Conservation (phyloP, 2,797 vertebrate genomes). For the Amphiprion clarkii region DNA sequence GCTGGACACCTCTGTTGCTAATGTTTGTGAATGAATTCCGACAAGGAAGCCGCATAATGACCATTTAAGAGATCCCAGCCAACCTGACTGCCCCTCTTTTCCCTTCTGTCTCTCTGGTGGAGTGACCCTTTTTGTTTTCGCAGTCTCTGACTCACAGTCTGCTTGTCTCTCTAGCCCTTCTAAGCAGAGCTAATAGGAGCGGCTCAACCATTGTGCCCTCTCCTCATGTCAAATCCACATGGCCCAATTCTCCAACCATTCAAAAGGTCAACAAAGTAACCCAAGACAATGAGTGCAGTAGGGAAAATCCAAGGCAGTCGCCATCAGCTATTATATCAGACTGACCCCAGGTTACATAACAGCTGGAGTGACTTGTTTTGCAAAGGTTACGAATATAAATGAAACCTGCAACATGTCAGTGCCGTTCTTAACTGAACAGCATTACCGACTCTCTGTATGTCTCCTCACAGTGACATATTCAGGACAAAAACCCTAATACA, state of each 20-base stretch:
- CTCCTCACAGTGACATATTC: constrained; percentile 37
- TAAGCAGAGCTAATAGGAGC: constrained; percentile 42
- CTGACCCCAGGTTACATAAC: constrained; percentile 65
- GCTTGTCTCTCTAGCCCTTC: constrained; percentile 36
- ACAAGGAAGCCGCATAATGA: constrained; percentile 16
- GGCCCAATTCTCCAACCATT: constrained; percentile 59
- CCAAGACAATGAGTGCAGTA: constrained; percentile 60
- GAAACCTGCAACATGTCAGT: constrained; percentile 31
- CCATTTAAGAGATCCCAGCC: constrained; percentile 33
- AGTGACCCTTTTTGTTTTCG: constrained; percentile 45
- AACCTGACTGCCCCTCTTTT: constrained; percentile 1
- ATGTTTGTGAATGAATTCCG: constrained; percentile 39
- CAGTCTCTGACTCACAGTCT: constrained; percentile 53
- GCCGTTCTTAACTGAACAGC: constrained; percentile 17
- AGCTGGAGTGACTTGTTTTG: constrained; percentile 59
- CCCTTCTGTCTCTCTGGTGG: constrained; percentile 1
- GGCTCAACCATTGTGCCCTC: constrained; percentile 40
- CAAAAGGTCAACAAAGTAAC: constrained; percentile 71
- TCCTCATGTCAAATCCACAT: constrained; percentile 58
- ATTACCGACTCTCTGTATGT: constrained; percentile 6
- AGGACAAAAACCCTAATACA: constrained; percentile 28
- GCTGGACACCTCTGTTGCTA: constrained; percentile 3
- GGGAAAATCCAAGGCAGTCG: constrained; percentile 54
- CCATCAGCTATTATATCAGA: constrained; percentile 40
- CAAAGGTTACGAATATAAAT: constrained; percentile 56